Evolutionary conservation across 2,888 invertebrate species (phyloP), one percentile per base, ranked within the genome.

Genomic region (Protophormia terraenovae): DNA sequence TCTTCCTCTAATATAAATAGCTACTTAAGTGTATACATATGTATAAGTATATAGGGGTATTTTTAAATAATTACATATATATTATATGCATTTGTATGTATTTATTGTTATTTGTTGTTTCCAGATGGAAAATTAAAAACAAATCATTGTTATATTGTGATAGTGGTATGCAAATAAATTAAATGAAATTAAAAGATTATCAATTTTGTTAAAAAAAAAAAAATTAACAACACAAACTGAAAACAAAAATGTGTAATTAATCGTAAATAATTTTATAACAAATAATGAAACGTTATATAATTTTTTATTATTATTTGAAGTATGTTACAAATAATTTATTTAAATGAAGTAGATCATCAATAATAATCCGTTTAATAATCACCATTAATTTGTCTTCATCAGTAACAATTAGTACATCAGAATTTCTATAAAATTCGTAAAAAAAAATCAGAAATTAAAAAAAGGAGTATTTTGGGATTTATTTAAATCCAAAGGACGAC

Each of bases 151-250:
- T 12, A 12, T 50, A 27, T 35, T 69, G 16, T 71, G 24, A 32
- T 67, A 69, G 69, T 64, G 67, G 38, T 32, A 55, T 53, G 50
- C 29, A 73, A 62, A 76, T 82, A 82, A 76, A 76, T 82, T 76
- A 82, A 82, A 82, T 76, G 32, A 75, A 76, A 76, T 82, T 82
- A 76, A 76, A 82, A 82, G 76, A 82, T 76, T 62, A 82, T 76
- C 53, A 32, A 38, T 75, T 75, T 14, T 29, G 22, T 69, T 58
- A 1, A 12, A 41, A 58, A 62, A 47, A 22, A 8, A 66, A 45
- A 45, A 45, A 38, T 12, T 27, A 64, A 41, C 24, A 1, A n/a
- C 6, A 62, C 12, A 62, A 38, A 22, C 8, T 8, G n/a, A 41
- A 41, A 55, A 66, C 72, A 72, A 71, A 73, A 55, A 58, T 50